Percentiles rank a stretch among this genome's conserved stretches.
Evolutionary conservation across 64 coral and sea anemone species (phyloP).

Genomic region (Montipora efflorescens): DNA sequence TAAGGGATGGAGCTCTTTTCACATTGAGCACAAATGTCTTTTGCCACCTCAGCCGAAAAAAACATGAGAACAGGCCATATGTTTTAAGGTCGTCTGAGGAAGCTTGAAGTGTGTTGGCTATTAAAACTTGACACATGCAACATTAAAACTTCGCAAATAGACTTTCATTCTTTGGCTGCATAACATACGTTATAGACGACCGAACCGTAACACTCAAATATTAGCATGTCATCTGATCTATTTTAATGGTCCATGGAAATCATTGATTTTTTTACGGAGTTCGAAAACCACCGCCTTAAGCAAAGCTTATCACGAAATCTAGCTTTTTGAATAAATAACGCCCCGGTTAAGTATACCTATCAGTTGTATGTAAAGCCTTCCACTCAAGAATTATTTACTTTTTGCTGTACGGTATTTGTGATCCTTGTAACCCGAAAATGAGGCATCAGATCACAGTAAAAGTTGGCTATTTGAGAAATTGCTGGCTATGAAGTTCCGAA

Average conservation of each 20-base stretch:
- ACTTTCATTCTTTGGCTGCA: neutral
- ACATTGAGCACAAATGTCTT: too few relatives aligned
- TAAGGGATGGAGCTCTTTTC: too few relatives aligned
- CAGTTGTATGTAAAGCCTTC: neutral
- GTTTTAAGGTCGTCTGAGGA: slow-evolving; percentile 33
- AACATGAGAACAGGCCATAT: slow-evolving; percentile 28
- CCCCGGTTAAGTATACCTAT: neutral
- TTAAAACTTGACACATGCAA: slow-evolving; percentile 2
- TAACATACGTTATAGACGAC: too few relatives aligned
- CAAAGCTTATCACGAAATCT: neutral
- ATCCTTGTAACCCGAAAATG: neutral
- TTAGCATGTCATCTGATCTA: too few relatives aligned
- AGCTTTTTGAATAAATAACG: neutral
- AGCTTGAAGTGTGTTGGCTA: neutral
- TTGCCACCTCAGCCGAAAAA: too few relatives aligned
- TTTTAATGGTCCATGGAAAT: too few relatives aligned
- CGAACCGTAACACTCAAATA: too few relatives aligned
- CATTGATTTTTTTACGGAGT: neutral
- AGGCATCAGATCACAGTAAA: neutral
- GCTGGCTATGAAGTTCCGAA: neutral
- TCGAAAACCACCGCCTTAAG: neutral
- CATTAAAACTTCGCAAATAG: slow-evolving; percentile 34
- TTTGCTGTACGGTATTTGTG: neutral
- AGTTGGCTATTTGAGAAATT: neutral
- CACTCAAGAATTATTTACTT: neutral